Evolutionary conservation across 92 coral and sea anemone species (phyloP).

Genomic region (Pocillopora grandis): DNA sequence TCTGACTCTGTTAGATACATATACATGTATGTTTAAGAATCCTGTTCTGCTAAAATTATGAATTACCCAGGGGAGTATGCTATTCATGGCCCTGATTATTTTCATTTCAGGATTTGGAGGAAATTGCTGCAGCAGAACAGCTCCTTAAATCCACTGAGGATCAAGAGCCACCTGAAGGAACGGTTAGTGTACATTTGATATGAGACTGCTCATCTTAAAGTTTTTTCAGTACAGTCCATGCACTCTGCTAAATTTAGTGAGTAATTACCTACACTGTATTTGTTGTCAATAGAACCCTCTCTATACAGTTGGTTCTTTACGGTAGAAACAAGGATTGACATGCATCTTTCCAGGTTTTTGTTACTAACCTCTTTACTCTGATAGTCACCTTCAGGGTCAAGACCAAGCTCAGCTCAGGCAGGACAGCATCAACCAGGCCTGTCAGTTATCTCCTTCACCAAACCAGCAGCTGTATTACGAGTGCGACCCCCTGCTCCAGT

Average conservation of each 20-base stretch:
- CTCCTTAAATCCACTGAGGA: conserved; percentile 44
- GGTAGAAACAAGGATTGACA: too few relatives aligned
- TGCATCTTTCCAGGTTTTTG: not conserved
- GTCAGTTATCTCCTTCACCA: conserved; percentile 67
- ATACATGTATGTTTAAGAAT: too few relatives aligned
- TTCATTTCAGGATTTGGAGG: conserved; percentile 22
- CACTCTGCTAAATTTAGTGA: too few relatives aligned
- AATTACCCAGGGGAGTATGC: too few relatives aligned
- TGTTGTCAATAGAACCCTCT: too few relatives aligned
- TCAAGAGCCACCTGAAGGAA: conserved; percentile 23
- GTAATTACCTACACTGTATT: too few relatives aligned
- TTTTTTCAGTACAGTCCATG: too few relatives aligned
- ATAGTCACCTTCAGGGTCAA: conserved; percentile 71
- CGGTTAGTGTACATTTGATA: not conserved
- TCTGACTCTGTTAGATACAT: too few relatives aligned
- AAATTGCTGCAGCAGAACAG: conserved; percentile 33
- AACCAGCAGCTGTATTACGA: conserved; percentile 72
- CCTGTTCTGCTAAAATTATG: too few relatives aligned
- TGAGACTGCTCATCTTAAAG: not conserved
- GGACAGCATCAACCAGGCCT: conserved; percentile 42
- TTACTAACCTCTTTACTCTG: not conserved
- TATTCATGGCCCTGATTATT: not conserved
- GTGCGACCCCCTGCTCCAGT: conserved; percentile 74
- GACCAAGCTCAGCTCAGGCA: conserved; percentile 75
- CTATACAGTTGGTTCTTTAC: too few relatives aligned